These are phyloP conservation scores for Tupiocoris notatus DNA, from an alignment of 2,888 invertebrate species.

Conservation along the genomic window DNA sequence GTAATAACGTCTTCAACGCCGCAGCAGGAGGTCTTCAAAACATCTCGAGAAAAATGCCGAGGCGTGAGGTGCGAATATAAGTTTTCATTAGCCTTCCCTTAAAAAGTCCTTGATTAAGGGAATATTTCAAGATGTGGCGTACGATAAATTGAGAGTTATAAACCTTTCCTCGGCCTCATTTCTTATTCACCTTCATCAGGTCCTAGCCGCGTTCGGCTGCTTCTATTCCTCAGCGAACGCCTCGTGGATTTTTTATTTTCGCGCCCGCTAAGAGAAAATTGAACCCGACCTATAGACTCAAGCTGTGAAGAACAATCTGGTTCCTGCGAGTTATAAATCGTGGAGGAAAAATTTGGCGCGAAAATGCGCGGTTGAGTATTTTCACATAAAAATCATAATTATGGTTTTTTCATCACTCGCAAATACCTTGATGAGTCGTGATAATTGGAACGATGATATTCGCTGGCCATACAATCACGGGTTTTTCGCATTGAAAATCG, in stretches of 20 bases:
- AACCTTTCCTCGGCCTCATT: conserved; percentile 4
- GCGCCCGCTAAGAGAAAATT: neutral
- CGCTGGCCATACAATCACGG: no score
- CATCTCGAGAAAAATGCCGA: neutral
- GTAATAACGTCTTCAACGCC: neutral
- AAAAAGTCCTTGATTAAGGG: conserved; percentile 20
- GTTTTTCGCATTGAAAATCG: no score
- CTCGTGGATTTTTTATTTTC: neutral
- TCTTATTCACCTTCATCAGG: conserved; percentile 6
- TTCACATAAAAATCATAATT: no score
- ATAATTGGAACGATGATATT: no score
- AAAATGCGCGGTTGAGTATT: no score
- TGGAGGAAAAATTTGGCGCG: no score
- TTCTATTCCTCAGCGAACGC: neutral
- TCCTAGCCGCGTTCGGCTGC: neutral
- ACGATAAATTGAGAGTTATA: conserved; percentile 24
- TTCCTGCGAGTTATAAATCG: no score
- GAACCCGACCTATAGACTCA: neutral
- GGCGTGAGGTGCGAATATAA: conserved; percentile 4
- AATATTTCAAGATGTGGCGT: conserved; percentile 21
- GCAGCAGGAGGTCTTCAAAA: neutral
- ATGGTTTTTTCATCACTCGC: no score
- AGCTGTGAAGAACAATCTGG: neutral
- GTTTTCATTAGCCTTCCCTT: conserved; percentile 20
- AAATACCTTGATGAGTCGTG: no score